These are phyloP conservation scores for Leguminivora glycinivorella DNA, from an alignment of 1,140 invertebrate species.

Conservation along the genomic window DNA sequence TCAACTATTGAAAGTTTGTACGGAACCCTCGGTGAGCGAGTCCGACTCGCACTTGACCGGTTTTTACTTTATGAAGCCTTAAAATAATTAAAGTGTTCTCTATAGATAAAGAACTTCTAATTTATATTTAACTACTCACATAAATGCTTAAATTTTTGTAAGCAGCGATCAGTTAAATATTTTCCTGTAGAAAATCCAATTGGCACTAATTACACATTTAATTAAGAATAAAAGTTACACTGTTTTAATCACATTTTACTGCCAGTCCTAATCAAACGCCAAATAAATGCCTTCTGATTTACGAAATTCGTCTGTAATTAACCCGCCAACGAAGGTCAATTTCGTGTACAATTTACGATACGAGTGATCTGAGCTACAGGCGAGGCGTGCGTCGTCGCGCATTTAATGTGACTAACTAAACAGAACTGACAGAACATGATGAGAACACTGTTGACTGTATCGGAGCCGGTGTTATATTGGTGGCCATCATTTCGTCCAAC, in stretches of 20 bases:
- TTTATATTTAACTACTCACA: too few relatives aligned
- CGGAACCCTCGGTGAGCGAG: too few relatives aligned
- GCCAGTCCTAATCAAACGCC: not conserved
- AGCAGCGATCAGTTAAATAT: not conserved
- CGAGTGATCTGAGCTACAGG: not conserved
- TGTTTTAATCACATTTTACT: constrained; percentile 6
- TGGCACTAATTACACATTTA: not conserved
- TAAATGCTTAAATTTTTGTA: not conserved
- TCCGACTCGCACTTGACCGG: too few relatives aligned
- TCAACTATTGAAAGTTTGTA: too few relatives aligned
- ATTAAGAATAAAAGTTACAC: not conserved
- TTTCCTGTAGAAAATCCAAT: not conserved
- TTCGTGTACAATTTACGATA: not conserved
- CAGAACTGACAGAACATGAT: too few relatives aligned
- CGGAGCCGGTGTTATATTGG: constrained; percentile 2
- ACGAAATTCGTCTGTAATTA: not conserved
- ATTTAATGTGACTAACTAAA: constrained; percentile 12
- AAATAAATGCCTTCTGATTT: not conserved
- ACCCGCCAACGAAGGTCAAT: not conserved
- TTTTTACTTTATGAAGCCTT: too few relatives aligned
- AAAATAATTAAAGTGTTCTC: too few relatives aligned
- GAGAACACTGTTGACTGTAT: constrained; percentile 4
- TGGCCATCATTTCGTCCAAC: constrained; percentile 11
- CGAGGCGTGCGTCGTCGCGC: not conserved
- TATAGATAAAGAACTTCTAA: too few relatives aligned